A percentile compares a stretch with the other conserved stretches of the same genome.
phyloP scores from a whole-genome alignment of 2,113 vertebrate genomes.

The Peromyscus maniculatus region DNA sequence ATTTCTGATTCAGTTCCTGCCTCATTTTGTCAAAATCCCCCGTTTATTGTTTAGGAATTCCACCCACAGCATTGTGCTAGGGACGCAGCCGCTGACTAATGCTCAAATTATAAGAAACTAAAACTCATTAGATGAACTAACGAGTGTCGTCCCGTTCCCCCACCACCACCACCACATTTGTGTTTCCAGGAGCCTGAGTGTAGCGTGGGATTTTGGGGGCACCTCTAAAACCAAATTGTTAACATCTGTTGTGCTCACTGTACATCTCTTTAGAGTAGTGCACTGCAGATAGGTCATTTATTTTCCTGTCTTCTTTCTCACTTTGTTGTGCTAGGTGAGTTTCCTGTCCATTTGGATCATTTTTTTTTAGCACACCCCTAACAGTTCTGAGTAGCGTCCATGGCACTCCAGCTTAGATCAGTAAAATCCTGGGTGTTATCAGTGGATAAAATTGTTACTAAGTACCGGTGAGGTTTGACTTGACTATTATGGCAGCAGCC shows the following conservation, averaged over 20 bases:
- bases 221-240: neutral
- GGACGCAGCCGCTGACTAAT: neutral
- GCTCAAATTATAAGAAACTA: conserved; percentile 32
- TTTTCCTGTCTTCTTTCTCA: conserved; percentile 3
- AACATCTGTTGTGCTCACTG: conserved; percentile 1
- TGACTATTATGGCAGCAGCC: neutral
- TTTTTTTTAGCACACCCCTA: neutral
- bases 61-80: neutral
- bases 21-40: neutral
- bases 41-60: neutral
- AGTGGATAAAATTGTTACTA: neutral
- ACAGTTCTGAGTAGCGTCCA: neutral
- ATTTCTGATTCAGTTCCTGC: neutral
- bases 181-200: neutral
- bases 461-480: neutral
- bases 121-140: neutral
- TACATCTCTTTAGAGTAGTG: neutral
- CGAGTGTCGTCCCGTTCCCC: neutral
- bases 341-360: conserved; percentile 23
- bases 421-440: neutral
- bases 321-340: neutral
- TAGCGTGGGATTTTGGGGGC: neutral
- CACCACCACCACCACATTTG: neutral
- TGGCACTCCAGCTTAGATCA: neutral
- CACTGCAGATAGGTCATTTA: neutral